These are phyloP conservation scores for Pollachius pollachius DNA, from an alignment of 2,113 vertebrate genomes.

Conservation along the genomic window DNA sequence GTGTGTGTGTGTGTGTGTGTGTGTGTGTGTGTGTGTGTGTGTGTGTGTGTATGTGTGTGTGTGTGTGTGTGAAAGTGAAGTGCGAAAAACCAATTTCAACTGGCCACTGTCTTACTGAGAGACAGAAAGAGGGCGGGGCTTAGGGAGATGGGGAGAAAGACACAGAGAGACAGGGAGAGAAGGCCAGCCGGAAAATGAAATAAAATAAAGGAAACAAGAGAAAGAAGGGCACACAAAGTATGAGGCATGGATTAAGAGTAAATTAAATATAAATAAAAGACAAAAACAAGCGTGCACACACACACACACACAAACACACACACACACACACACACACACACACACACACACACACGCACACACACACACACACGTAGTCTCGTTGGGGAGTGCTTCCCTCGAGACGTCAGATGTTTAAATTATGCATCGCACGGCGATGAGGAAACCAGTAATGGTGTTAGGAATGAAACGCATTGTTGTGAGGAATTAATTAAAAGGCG, in stretches of 20 bases:
- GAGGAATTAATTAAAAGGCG: no score
- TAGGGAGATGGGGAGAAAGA: slow-evolving; percentile 3
- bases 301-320: neutral
- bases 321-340: neutral
- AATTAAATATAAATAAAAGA: no score
- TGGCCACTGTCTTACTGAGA: slow-evolving; percentile 45
- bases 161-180: slow-evolving; percentile 4
- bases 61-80: slow-evolving; percentile 22
- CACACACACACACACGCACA: slow-evolving; percentile 4
- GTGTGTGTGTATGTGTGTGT: neutral
- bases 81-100: slow-evolving; percentile 65
- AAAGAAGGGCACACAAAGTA: slow-evolving; percentile 15
- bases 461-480: no score
- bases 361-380: neutral
- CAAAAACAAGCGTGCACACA: neutral
- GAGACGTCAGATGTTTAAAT: no score
- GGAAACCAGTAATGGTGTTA: no score
- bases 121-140: slow-evolving; percentile 20
- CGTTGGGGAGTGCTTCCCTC: no score
- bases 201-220: slow-evolving; percentile 21
- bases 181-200: no score
- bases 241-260: neutral
- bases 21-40: neutral
- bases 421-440: no score
- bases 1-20: neutral